These are phyloP conservation scores for Acyrthosiphon pisum DNA, from an alignment of 1,140 invertebrate genomes.

Conservation along the genomic window DNA sequence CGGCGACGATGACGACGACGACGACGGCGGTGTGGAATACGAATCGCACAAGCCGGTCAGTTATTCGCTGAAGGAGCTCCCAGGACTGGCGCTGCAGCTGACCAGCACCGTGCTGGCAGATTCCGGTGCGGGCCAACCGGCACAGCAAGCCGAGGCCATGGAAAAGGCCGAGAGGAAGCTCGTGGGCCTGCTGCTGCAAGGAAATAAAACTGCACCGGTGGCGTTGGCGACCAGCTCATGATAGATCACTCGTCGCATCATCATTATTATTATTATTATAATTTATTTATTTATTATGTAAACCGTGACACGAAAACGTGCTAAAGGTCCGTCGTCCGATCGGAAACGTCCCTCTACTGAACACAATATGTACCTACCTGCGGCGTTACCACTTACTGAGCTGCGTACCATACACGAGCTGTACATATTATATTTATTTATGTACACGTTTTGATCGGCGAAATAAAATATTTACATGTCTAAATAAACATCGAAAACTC, in stretches of 20 bases:
- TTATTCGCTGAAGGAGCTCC: constrained; percentile 32
- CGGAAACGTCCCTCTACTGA: no score
- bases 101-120: not conserved
- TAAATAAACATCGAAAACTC: not conserved
- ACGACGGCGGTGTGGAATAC: not conserved
- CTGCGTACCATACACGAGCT: no score
- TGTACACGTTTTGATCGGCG: no score
- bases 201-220: no score
- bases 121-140: not conserved
- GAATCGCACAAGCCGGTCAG: not conserved
- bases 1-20: not conserved
- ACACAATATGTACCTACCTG: no score
- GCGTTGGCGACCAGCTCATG: not conserved
- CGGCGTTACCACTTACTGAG: no score
- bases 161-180: not conserved
- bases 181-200: not conserved
- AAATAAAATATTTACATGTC: no score
- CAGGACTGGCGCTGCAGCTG: not conserved
- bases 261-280: not conserved
- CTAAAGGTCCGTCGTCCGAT: not conserved
- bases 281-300: not conserved
- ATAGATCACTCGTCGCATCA: no score
- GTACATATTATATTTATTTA: no score
- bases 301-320: not conserved
- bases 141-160: not conserved